Evolutionary conservation across 1,140 invertebrate species (phyloP), one percentile per base, ranked within the genome.

Genomic region (Macrobrachium rosenbergii): DNA sequence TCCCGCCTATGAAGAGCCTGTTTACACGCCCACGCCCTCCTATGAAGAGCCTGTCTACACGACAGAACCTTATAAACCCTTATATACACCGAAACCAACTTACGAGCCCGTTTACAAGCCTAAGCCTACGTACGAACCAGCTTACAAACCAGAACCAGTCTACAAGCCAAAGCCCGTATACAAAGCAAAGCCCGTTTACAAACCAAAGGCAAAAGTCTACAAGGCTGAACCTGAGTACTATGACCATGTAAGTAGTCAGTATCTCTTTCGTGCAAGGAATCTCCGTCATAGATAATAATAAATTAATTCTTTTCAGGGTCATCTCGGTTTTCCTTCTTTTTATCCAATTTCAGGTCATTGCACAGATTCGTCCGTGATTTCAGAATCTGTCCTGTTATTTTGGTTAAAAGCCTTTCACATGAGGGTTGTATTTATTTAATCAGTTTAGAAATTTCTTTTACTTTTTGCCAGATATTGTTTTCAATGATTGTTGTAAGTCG

Each of bases 91-190:
- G 3, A 77, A 84, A 52, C 60, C 73, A 17, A 64, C 21, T 43
- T 78, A 77, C 60, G 77, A 60, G 37, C 73, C 83, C 10, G 45
- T 23, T 17, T 79, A 85, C 64, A 79, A 58, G 63, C 83, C 75
- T 2, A 75, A 75, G 23, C 72, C 72, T 23, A 23, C 72, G 6
- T 37, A n/a, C 72, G 23, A 17, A 21, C 59, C 77, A 5, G 75
- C 16, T 11, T 79, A 79, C 77, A 79, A 79, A 45, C 77, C 52
- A 52, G 67, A 72, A 23, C 67, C 67, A 12, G 11, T 23, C 59
- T 79, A 79, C 58, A 75, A 75, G 72, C 72, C 72, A 37, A 23
- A 79, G 77, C 77, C 77, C 17, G 21, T 79, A 17, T 62, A 79
- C 45, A 79, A 79, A 45, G 45, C 77, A n/a, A 23, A 72, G 67